Base-by-base conservation (phyloP, 2,797 vertebrate genomes). In the Erithacus rubecula region DNA sequence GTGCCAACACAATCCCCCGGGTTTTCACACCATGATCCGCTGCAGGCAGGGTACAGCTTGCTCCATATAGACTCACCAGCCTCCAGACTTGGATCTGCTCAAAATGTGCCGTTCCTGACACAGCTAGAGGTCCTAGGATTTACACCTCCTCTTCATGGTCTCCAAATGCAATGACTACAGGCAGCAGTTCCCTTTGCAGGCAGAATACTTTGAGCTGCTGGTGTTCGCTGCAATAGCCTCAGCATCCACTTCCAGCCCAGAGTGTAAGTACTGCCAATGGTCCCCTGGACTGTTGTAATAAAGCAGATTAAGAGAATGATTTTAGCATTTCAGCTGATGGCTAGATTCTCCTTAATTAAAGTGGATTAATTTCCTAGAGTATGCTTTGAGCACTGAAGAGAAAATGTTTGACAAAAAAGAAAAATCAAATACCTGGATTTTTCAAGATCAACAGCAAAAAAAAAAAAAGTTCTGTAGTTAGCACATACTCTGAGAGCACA, bases 341-440 rank as follows among this genome's bases (percentile, higher is more conserved):
- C 43, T 65, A 64, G 10, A 32, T 75, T 88, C 8, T 90, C 86
- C 90, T 94, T 76, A 92, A 91, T 93, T 91, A 72, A 93, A 95
- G 80, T 82, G 10, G 22, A 86, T 46, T 76, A 49, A 72, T 41
- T 91, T 92, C 11, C 34, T 78, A 56, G 29, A 36, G 12, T 75
- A 22, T 70, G 18, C 43, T 91, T 78, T 83, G 39, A 88, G 55
- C 65, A 70, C 29, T 44, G 52, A 89, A 62, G 21, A 87, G 44
- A 87, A 93, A 89, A 43, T 30, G 1, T 67, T 86, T 86, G 55
- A 52, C 43, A 69, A 77, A 87, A 88, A 9, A 79, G 34, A 65
- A 93, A 91, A 83, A 81, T 58, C 39, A 49, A 89, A 81, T 72
- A 86, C 10, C 26, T 67, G 26, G 49, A 71, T 34, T 87, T 94